Conservation (phyloP, 2,888 invertebrate species). For the Rotaria sp. region DNA sequence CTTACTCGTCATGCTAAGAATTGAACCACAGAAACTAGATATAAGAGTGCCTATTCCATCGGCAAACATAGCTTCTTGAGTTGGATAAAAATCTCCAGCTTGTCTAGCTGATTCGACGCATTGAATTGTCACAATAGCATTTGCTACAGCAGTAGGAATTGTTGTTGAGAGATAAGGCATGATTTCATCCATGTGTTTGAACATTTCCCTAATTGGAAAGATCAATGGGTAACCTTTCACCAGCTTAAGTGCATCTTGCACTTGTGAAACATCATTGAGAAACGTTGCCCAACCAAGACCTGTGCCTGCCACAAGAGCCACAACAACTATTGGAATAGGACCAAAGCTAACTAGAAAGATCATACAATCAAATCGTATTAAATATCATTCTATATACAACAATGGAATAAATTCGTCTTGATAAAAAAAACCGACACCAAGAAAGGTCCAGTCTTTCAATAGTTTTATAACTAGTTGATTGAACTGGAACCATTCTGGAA, state of each 20-base stretch:
- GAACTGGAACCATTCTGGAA: no score
- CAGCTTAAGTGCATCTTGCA: background rate
- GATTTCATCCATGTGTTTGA: background rate
- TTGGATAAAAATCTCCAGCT: constrained; percentile 21
- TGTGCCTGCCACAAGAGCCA: background rate
- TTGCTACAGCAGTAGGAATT: background rate
- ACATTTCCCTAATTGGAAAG: background rate
- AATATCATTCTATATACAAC: no score
- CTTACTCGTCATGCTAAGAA: background rate
- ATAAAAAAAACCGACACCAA: no score
- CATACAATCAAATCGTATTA: no score
- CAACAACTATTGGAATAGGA: background rate
- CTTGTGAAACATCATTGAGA: background rate
- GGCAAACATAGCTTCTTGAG: background rate
- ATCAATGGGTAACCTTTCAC: background rate
- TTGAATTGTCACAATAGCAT: constrained; percentile 14
- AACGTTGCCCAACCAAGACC: background rate
- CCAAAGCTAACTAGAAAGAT: background rate
- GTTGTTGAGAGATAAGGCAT: background rate
- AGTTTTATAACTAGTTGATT: no score
- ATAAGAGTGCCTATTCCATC: background rate
- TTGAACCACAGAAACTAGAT: background rate
- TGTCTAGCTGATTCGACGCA: constrained; percentile 13
- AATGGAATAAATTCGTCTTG: no score
- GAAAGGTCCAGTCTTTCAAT: no score